Evolutionary conservation across 2,113 vertebrate species (phyloP).

Genomic region (Pipa parva): DNA sequence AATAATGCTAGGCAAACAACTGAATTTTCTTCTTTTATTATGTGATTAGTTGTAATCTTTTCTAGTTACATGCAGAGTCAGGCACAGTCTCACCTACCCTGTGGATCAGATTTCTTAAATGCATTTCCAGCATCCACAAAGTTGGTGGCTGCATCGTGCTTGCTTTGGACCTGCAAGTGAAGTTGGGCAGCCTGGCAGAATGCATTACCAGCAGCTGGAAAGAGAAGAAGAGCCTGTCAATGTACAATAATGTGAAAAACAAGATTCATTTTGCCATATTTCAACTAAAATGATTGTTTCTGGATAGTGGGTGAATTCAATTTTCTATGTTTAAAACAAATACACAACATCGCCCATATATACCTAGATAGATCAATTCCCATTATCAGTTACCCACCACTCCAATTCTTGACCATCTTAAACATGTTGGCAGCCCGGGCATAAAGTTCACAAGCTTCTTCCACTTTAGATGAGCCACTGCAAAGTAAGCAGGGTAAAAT

Average conservation of each 20-base stretch:
- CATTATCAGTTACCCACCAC: conserved; percentile 59
- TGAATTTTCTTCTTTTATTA: too few relatives aligned
- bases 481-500: background rate
- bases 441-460: conserved; percentile 88
- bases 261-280: too few relatives aligned
- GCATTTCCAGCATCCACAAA: conserved; percentile 89
- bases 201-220: conserved; percentile 83
- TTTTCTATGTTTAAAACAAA: too few relatives aligned
- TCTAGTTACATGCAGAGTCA: too few relatives aligned
- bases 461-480: conserved; percentile 83
- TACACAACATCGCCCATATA: too few relatives aligned
- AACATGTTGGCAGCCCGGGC: conserved; percentile 88
- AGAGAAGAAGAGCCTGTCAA: background rate
- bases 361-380: background rate
- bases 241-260: too few relatives aligned
- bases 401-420: conserved; percentile 96
- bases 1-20: too few relatives aligned
- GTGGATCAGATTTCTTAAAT: conserved; percentile 91
- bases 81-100: conserved; percentile 69
- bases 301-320: too few relatives aligned
- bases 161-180: conserved; percentile 87
- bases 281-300: too few relatives aligned
- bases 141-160: conserved; percentile 85
- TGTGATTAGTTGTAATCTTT: too few relatives aligned
- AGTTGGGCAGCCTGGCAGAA: conserved; percentile 85